Conservation (phyloP, 2,113 vertebrate species). For the Turnix velox region DNA sequence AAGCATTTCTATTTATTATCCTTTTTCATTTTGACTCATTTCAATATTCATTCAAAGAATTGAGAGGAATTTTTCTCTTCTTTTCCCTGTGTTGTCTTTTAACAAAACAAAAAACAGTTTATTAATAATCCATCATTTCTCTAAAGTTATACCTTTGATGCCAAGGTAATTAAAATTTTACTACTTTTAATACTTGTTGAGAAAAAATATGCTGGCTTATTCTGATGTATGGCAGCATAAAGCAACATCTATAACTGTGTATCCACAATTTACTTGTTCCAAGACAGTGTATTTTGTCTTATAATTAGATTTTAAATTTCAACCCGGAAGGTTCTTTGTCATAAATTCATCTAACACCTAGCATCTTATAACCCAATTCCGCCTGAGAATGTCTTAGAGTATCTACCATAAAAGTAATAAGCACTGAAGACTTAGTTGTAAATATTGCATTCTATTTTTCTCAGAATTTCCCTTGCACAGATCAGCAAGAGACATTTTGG, state of each 20-base stretch:
- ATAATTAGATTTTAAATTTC: conserved; percentile 40
- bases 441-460: not conserved
- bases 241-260: not conserved
- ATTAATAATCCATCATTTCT: not conserved
- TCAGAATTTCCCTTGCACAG: not conserved
- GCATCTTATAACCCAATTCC: not conserved
- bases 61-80: not conserved
- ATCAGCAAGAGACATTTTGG: not conserved
- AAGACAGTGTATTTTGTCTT: not conserved
- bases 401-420: not conserved
- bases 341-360: not conserved
- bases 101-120: not conserved
- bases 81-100: not conserved
- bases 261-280: not conserved
- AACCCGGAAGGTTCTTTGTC: not conserved
- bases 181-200: not conserved
- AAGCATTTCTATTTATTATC: not conserved
- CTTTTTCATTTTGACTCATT: not conserved
- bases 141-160: not conserved
- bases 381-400: not conserved
- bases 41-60: not conserved
- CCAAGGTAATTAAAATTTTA: not conserved
- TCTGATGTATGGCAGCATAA: not conserved
- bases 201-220: not conserved
- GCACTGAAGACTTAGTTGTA: not conserved